phyloP scores from a whole-genome alignment of 1,140 invertebrate genomes.

The Rhopalosiphum padi region DNA sequence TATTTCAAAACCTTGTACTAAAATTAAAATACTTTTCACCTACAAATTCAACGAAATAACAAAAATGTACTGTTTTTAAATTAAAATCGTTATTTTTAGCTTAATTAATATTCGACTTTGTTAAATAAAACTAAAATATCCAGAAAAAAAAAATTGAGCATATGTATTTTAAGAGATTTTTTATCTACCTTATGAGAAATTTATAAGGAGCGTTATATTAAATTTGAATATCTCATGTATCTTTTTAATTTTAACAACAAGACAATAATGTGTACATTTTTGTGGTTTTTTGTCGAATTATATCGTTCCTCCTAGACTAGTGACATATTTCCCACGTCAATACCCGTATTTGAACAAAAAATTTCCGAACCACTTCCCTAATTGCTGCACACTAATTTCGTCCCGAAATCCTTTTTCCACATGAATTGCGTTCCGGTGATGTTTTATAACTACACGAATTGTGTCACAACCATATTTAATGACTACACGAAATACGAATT shows the following conservation, averaged over 20 bases:
- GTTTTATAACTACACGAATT: too few species aligned
- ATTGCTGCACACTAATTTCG: too few species aligned
- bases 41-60: neutral
- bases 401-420: too few species aligned
- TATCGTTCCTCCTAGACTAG: neutral
- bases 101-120: too few species aligned
- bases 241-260: neutral
- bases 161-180: too few species aligned
- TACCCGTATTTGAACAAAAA: neutral
- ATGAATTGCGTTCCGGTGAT: too few species aligned
- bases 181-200: neutral
- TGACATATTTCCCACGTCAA: neutral
- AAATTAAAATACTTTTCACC: neutral
- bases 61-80: neutral
- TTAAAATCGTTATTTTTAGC: too few species aligned
- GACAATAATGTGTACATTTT: neutral
- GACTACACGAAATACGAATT: too few species aligned
- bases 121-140: neutral
- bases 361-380: neutral
- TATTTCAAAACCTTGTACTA: neutral
- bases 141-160: neutral
- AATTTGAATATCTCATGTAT: neutral
- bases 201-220: neutral
- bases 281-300: too few species aligned
- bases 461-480: too few species aligned